Base-by-base conservation (phyloP, 2,797 vertebrate species). In the Falco columbarius region DNA sequence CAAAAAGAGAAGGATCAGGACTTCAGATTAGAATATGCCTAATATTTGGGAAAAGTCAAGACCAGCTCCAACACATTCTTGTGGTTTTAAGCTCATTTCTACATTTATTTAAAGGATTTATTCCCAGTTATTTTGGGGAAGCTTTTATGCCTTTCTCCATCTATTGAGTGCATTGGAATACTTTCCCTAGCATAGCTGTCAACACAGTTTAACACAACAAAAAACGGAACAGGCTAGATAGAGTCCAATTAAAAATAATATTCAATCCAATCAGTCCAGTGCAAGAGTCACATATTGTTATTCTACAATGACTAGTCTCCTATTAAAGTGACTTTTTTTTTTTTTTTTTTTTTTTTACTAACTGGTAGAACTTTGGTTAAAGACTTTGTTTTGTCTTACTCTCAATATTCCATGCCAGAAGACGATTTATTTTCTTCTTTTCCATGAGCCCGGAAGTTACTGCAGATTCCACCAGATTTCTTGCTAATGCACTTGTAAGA, bases 71-170 rank as follows among this genome's bases (percentile, higher is more conserved):
- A 87, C 8, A 82, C 51, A 54, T 79, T 66, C 71, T 83, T 89
- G 72, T 93, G 71, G 34, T 20, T 91, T 90, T 86, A 81, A 83
- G 59, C 19, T 84, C 32, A 67, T 75, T 80, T 68, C 66, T 91
- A 21, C 21, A 83, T 86, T 76, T 89, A 62, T 76, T 94, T 89
- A 82, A 76, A 67, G 40, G 26, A 85, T 85, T 91, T 87, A 42
- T 77, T 91, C 47, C 73, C 74, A 74, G 36, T 89, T 92, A 84
- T 80, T 73, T 42, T 88, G 81, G 75, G 47, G 56, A 93, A 96
- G 73, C 22, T 92, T 86, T 89, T 74, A 73, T 86, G 54, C 51
- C 61, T 71, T 94, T 95, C 23, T 32, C 14, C 14, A 16, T 65
- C n/a, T 87, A 91, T 30, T 83, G 55, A 91, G 32, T 56, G 26